Conservation (phyloP, 2,888 invertebrate genomes). For the Didymodactylos carnosus region DNA sequence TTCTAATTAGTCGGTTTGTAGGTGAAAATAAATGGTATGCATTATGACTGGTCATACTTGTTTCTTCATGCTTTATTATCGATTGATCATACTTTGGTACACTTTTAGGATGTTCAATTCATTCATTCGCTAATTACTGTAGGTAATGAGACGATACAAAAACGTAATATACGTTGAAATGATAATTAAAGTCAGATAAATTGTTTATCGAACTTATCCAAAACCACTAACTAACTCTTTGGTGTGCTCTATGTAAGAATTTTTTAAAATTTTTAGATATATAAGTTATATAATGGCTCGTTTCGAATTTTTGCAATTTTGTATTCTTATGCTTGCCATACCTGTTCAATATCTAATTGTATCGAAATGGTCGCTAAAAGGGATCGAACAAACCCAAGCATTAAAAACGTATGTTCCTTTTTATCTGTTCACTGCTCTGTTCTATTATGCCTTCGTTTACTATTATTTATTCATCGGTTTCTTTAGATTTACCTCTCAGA, state of each 20-base stretch:
- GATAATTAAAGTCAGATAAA: too few species aligned
- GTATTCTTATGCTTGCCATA: conserved; percentile 3
- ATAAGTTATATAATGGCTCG: conserved; percentile 6
- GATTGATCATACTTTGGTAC: too few species aligned
- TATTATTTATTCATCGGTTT: not conserved
- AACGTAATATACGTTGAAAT: too few species aligned
- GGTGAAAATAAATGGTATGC: too few species aligned
- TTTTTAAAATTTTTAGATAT: not conserved
- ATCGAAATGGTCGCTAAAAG: conserved; percentile 4
- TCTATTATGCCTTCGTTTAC: not conserved
- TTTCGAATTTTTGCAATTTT: conserved; percentile 1
- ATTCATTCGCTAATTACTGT: too few species aligned
- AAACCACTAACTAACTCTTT: not conserved
- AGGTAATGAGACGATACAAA: too few species aligned
- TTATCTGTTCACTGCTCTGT: too few species aligned
- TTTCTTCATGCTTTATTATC: too few species aligned
- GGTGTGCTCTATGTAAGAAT: not conserved
- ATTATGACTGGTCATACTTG: too few species aligned
- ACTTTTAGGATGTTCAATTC: too few species aligned
- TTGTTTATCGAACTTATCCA: too few species aligned
- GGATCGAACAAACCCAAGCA: conserved; percentile 3
- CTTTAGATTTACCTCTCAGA: not conserved
- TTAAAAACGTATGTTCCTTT: conserved; percentile 7
- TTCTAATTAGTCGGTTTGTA: too few species aligned
- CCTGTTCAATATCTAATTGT: conserved; percentile 6